Evolutionary conservation across 2,888 invertebrate species (phyloP), one percentile per base, ranked within the genome.

Genomic region (Capitulum mitella): DNA sequence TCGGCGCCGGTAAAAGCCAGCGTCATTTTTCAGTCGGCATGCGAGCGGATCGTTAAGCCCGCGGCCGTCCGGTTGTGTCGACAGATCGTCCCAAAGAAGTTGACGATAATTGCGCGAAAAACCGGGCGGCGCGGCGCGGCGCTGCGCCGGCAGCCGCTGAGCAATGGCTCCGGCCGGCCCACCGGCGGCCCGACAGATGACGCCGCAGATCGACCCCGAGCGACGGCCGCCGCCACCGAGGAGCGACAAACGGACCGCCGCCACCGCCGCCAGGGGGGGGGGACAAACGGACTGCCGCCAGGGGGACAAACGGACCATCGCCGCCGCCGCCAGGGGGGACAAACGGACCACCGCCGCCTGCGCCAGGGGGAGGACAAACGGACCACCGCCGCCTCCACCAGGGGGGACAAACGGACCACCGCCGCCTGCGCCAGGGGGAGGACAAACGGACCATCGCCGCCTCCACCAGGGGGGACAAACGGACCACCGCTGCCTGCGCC

Each of bases 51-150:
- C 61, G 16, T 61, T 61, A 61, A 8, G 32, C n/a, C 61, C 1
- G 32, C 32, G 6, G 58, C 14, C 61, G 61, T 32, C 32, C 61
- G 14, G 54, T 51, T 5, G 58, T 10, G 58, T 19, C 58, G 58
- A 61, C 61, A 29, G 61, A 61, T n/a, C 16, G 32, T 16, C 61
- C 6, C 14, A 32, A 61, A 61, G 61, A 61, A 61, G 61, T 61
- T 32, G 61, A 61, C 61, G 61, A 61, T 61, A n/a, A 61, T 61
- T n/a, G 32, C 61, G 32, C 61, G 32, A 61, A 61, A 61, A 61
- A 61, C 29, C 58, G 58, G 58, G 29, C 29, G 22, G 19, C 10
- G 51, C 46, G 51, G 51, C 51, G 51, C 51, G 19, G 19, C 46
- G 51, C 51, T 16, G 51, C 51, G 58, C 32, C 32, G 58, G 32